Conservation (phyloP, 1,140 invertebrate species). For the Chionoecetes opilio region DNA sequence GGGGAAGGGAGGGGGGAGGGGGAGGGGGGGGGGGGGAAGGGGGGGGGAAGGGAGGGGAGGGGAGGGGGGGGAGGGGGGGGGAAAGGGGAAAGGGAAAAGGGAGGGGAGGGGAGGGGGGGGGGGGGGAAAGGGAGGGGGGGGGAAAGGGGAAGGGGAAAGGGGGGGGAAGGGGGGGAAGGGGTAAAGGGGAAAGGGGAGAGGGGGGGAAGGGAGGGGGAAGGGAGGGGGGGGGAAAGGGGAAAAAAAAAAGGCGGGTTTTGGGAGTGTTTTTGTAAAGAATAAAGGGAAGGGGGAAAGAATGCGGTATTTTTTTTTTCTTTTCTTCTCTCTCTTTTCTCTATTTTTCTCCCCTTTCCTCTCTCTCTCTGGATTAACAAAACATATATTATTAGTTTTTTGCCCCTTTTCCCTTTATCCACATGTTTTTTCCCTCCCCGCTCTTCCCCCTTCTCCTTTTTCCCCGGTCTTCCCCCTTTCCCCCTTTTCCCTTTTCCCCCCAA, state of each 20-base stretch:
- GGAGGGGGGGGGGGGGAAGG: no score
- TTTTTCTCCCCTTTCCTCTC: constrained; percentile 51
- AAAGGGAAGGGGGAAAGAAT: background rate
- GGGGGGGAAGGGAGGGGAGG: no score
- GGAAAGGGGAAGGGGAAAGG: background rate
- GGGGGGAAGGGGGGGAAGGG: background rate
- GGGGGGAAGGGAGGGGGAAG: background rate
- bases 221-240: background rate
- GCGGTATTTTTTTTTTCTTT: background rate
- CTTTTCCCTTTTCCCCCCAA: no score
- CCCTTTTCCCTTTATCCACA: background rate
- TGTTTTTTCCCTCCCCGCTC: no score
- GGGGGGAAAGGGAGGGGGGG: background rate
- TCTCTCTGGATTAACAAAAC: background rate
- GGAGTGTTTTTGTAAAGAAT: background rate
- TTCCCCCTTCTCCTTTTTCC: background rate
- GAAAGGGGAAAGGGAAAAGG: background rate
- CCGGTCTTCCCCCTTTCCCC: background rate
- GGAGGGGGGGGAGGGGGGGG: background rate
- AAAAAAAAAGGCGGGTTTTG: no score
- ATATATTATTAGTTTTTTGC: no score
- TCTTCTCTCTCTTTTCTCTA: constrained; percentile 45
- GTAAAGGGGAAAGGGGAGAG: no score
- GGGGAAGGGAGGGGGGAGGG: background rate
- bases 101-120: background rate